Conservation (phyloP, 2,113 vertebrate genomes). For the Cyanoliseus patagonus region DNA sequence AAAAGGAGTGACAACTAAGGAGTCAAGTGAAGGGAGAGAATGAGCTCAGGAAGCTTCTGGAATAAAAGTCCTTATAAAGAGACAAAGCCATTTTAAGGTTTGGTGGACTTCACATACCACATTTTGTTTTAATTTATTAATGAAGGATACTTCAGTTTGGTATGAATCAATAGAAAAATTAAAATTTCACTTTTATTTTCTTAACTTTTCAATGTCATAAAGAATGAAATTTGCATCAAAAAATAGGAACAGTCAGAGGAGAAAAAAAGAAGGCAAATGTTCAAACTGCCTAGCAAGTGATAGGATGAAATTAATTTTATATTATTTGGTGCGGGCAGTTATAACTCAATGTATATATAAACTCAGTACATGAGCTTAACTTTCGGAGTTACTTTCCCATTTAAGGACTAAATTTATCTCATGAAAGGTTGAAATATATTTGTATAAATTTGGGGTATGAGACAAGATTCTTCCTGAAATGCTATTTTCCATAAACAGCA, state of each 20-base stretch:
- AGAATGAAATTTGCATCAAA: background rate
- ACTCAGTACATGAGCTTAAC: background rate
- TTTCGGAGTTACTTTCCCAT: background rate
- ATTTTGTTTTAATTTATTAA: background rate
- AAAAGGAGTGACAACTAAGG: background rate
- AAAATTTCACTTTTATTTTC: background rate
- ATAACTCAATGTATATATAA: background rate
- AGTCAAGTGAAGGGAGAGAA: background rate
- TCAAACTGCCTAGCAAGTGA: background rate
- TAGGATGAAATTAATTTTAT: background rate
- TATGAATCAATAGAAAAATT: background rate
- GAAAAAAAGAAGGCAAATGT: background rate
- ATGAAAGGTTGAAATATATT: background rate
- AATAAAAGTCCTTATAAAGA: background rate
- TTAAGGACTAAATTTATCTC: background rate
- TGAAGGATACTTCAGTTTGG: background rate
- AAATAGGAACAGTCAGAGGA: background rate
- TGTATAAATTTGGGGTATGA: background rate
- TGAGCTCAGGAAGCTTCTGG: background rate
- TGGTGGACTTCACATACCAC: background rate
- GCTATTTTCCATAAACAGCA: background rate
- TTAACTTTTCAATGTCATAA: background rate
- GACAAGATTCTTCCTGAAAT: background rate
- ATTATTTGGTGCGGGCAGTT: background rate
- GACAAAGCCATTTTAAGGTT: background rate